Evolutionary conservation across 2,888 invertebrate genomes (phyloP), one percentile per base, ranked within the genome.

Genomic region (Hemicrepidius hirtus): DNA sequence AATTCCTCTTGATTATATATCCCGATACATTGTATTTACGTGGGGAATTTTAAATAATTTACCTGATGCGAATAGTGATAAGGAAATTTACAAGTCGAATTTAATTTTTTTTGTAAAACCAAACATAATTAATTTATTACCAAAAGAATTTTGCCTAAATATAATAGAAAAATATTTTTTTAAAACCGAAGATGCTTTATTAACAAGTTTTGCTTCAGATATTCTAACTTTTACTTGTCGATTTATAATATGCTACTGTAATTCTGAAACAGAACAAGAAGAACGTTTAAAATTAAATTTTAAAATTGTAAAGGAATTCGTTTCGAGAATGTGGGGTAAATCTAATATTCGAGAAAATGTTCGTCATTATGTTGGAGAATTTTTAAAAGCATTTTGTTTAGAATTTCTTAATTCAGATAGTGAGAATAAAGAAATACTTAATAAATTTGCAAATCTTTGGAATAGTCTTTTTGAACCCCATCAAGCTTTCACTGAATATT

Each of bases 181-280:
- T 4, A 72, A 72, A 68, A 20, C 10, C 4, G 16, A 24, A 4
- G 20, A 37, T 16, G 21, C 10, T n/a, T 16, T 4, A 41, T 37
- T 73, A 7, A 53, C 65, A 1, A 28, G 21, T 44, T 46, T 66
- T 3, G 35, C 41, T 12, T 65, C 62, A 1, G 9, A 16, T n/a
- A 13, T 73, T 21, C 59, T 62, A 13, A 35, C 9, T 12, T 73
- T 73, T 46, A 53, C 65, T 18, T 70, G 73, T 40, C 66, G 44
- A 46, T 70, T 46, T 44, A 70, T 73, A 3, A 55, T 70, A 10
- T n/a, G n/a, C n/a, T 62, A 73, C 13, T 65, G 59, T 37, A 35
- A 66, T 18, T 20, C 55, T 2, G 6, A 18, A 18, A 13, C 12
- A 12, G 62, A 70, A 21, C 66, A 55, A 63, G 41, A 49, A 20